A percentile compares a stretch with the other conserved stretches of the same genome.
Conservation (phyloP, 2,113 vertebrate genomes). For the Dromas ardeola region DNA sequence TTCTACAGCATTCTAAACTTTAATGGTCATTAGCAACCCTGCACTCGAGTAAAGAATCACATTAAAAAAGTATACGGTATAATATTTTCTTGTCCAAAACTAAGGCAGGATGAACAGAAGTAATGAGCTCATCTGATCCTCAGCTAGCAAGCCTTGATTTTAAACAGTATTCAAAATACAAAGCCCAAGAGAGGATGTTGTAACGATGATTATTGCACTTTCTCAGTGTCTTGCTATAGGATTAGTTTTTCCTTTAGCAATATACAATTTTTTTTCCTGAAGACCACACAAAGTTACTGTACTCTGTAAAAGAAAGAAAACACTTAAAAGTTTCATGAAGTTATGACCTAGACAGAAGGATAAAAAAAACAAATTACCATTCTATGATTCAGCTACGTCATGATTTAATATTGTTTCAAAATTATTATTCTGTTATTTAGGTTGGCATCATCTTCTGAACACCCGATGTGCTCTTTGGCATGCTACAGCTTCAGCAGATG, state of each 20-base stretch:
- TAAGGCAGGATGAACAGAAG: constrained; percentile 25
- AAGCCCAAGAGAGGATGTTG: background rate
- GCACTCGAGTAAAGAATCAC: constrained; percentile 40
- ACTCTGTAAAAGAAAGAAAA: constrained; percentile 17
- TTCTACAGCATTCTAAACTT: constrained; percentile 41
- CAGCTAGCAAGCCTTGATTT: constrained; percentile 14
- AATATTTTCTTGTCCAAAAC: constrained; percentile 20
- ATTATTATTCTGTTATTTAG: constrained; percentile 9
- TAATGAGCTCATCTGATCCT: constrained; percentile 16
- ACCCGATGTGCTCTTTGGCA: constrained; percentile 59
- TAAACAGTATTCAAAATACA: constrained; percentile 30
- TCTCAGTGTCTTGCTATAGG: background rate
- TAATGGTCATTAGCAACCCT: constrained; percentile 31
- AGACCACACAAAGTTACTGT: background rate
- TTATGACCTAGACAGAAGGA: constrained; percentile 42
- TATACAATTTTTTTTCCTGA: constrained; percentile 6
- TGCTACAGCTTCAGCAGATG: constrained; percentile 68
- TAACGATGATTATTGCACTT: constrained; percentile 21
- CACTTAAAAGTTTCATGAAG: constrained; percentile 27
- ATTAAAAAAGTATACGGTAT: constrained; percentile 40
- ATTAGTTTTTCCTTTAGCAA: constrained; percentile 9
- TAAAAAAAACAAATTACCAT: background rate
- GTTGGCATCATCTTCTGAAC: constrained; percentile 49
- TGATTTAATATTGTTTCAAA: constrained; percentile 39
- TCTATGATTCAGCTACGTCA: constrained; percentile 8